A percentile compares a stretch with the other conserved stretches of the same genome.
Conservation (phyloP, 1,140 invertebrate genomes). For the Pristionchus pacificus region DNA sequence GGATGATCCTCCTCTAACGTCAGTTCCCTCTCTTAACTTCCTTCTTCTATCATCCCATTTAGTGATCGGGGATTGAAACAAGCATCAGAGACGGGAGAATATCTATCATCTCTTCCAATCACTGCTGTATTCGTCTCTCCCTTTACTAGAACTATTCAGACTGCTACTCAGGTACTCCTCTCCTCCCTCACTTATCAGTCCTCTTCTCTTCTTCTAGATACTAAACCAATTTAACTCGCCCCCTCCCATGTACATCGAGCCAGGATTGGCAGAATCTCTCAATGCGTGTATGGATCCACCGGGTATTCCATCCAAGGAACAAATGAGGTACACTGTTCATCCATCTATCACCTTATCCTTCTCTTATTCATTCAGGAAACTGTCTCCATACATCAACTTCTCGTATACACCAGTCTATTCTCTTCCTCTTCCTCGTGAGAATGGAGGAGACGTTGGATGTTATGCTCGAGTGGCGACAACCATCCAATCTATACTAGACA, state of each 20-base stretch:
- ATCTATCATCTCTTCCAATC: constrained; percentile 24
- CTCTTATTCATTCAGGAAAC: too few species aligned
- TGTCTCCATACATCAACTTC: too few species aligned
- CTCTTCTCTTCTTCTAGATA: too few species aligned
- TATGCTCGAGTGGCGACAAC: background rate
- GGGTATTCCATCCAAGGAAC: constrained; percentile 7
- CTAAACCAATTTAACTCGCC: too few species aligned
- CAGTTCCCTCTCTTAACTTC: constrained; percentile 29
- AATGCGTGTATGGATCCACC: constrained; percentile 14
- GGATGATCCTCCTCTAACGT: constrained; percentile 52
- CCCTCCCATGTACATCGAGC: constrained; percentile 32
- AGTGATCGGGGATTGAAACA: constrained; percentile 43
- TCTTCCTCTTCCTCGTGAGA: background rate
- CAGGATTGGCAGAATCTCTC: constrained; percentile 20
- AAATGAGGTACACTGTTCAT: too few species aligned
- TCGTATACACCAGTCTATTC: too few species aligned
- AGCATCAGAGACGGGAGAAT: constrained; percentile 42
- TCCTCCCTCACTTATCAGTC: too few species aligned
- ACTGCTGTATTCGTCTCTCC: constrained; percentile 24
- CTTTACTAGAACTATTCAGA: constrained; percentile 32
- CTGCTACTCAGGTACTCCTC: constrained; percentile 6
- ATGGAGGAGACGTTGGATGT: background rate
- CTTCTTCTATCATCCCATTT: constrained; percentile 30
- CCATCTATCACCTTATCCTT: too few species aligned
- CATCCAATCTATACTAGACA: background rate